A percentile compares a stretch with the other conserved stretches of the same genome.
phyloP scores from a whole-genome alignment of 2,888 invertebrate species.

The Mythimna lalbum region DNA sequence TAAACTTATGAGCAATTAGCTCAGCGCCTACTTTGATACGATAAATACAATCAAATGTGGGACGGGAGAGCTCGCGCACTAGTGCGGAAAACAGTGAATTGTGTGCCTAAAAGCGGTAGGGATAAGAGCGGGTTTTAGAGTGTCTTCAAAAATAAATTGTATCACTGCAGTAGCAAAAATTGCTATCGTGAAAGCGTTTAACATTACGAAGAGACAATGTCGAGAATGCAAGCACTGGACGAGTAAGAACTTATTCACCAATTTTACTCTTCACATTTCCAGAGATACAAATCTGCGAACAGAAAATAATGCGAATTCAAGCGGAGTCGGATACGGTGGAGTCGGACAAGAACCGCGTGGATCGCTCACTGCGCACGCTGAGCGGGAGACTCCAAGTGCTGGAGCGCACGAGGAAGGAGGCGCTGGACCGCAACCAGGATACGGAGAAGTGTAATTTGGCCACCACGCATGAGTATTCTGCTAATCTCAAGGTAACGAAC shows the following conservation, averaged over 20 bases:
- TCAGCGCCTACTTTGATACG: too few species aligned
- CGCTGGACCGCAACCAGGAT: constrained; percentile 89
- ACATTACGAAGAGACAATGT: too few species aligned
- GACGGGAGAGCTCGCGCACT: too few species aligned
- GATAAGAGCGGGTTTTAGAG: too few species aligned
- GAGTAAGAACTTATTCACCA: neutral
- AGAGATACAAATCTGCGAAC: constrained; percentile 92
- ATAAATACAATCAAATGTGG: too few species aligned
- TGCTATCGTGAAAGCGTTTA: too few species aligned
- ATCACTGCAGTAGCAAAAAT: too few species aligned
- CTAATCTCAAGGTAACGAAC: constrained; percentile 86
- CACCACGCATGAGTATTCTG: constrained; percentile 89
- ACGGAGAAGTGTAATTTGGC: constrained; percentile 91
- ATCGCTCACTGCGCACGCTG: constrained; percentile 91
- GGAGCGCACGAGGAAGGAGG: constrained; percentile 91
- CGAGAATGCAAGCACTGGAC: too few species aligned
- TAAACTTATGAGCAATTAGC: too few species aligned
- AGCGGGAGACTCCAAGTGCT: constrained; percentile 91
- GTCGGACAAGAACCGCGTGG: constrained; percentile 90
- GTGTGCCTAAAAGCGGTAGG: too few species aligned
- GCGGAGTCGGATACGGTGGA: constrained; percentile 91
- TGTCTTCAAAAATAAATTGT: too few species aligned
- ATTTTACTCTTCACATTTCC: constrained; percentile 30
- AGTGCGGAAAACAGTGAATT: too few species aligned
- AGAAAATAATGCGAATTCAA: constrained; percentile 93